Evolutionary conservation across 2,113 vertebrate species (phyloP), one percentile per base, ranked within the genome.

Genomic region (Corythornis madagascariensis): DNA sequence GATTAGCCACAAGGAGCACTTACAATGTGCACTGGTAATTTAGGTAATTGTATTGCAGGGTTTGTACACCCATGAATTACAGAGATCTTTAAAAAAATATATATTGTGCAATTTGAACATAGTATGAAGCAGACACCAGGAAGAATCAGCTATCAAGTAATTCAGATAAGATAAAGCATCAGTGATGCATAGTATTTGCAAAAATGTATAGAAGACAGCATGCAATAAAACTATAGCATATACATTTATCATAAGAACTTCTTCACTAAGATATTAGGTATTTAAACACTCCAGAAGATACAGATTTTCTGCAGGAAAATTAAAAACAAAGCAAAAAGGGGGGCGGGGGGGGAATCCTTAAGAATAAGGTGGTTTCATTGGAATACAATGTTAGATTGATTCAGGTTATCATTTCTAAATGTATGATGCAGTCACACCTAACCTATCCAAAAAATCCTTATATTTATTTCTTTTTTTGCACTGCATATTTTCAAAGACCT

Each of bases 1-100:
- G 95, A 96, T 97, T 96, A 97, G 95, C 96, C 92, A 96, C 93
- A 97, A 96, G 97, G 95, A 95, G 94, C 97, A 97, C 94, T 97
- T 97, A 96, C 83, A 92, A 64, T 96, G 95, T 96, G 83, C 95
- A 74, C 94, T 94, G 96, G 97, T 98, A 97, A 98, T 98, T 98
- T 97, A 96, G 97, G 97, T 97, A 96, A 98, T 98, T 98, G 97
- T 96, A 96, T 96, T 98, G 98, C 97, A 96, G 97, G 97, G 93
- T 97, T 94, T 97, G 94, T 85, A 95, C 95, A 96, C 95, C 95
- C 93, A 89, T 95, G 96, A 97, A 98, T 98, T 98, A 98, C 97
- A 95, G 93, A 97, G 96, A 97, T 96, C 95, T 97, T 98, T 98
- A 14, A 91, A 96, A 90, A 83, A 91, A 83, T 97, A 91, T 92